Conservation (phyloP, 1,140 invertebrate genomes). For the Caenorhabditis remanei region DNA sequence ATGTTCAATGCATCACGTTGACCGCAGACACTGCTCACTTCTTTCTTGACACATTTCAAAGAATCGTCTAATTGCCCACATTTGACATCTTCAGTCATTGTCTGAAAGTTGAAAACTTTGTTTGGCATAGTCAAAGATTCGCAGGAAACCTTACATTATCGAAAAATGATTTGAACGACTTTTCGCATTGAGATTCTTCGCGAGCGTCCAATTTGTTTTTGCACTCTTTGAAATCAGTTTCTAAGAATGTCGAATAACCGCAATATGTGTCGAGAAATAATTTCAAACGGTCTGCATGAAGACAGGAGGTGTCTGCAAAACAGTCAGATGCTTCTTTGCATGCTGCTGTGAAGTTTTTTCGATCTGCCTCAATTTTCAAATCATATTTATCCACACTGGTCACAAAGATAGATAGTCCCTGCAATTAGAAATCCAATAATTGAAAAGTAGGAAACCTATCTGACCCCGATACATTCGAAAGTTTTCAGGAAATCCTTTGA, state of each 20-base stretch:
- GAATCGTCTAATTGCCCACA: neutral
- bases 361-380: neutral
- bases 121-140: neutral
- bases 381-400: conserved; percentile 4
- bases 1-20: neutral
- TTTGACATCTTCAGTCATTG: conserved; percentile 18
- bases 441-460: neutral
- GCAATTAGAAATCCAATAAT: neutral
- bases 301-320: neutral
- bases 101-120: neutral
- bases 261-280: neutral
- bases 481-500: conserved; percentile 1
- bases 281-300: conserved; percentile 15
- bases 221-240: neutral
- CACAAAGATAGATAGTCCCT: neutral
- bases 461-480: conserved; percentile 19
- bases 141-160: conserved; percentile 15
- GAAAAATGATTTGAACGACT: conserved; percentile 14
- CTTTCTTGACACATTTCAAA: conserved; percentile 4
- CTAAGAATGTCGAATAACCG: neutral
- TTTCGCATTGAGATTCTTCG: neutral
- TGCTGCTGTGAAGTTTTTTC: neutral
- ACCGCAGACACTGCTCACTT: neutral
- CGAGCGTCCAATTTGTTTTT: neutral
- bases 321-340: conserved; percentile 15